Conservation (phyloP, 2,113 vertebrate genomes). For the Sus scrofa region T2T-Sscrofa CM000819.6:32713501-32714000, state of each 20-base stretch:
- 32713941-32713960: slow-evolving; percentile 7
- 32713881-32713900: slow-evolving; percentile 9
- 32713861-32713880: not conserved
- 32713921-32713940: not conserved
- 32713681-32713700: not conserved
- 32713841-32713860: not conserved
- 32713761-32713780: not conserved
- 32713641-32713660: no score
- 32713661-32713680: no score
- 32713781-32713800: not conserved
- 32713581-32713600: no score
- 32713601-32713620: no score
- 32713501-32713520: no score
- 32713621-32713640: no score
- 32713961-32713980: not conserved
- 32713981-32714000: not conserved
- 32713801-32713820: not conserved
- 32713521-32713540: no score
- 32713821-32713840: not conserved
- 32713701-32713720: not conserved
- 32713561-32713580: no score
- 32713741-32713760: not conserved
- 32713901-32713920: not conserved
- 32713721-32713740: not conserved
- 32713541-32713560: no score